Conservation (phyloP, 2,113 vertebrate species). For the Eulemur rufifrons region DNA sequence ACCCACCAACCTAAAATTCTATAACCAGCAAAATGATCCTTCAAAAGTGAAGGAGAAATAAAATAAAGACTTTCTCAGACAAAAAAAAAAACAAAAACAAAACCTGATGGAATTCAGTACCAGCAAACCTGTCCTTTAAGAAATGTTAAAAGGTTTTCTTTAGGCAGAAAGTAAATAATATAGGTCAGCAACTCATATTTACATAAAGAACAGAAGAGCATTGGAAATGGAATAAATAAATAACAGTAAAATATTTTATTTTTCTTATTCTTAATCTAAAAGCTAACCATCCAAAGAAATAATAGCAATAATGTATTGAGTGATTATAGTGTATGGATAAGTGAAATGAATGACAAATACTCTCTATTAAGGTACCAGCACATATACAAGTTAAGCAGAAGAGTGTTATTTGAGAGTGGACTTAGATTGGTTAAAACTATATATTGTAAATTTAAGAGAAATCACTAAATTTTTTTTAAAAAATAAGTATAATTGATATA, state of each 20-base stretch:
- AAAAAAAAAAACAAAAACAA: not conserved
- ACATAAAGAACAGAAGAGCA: not conserved
- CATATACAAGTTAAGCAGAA: not conserved
- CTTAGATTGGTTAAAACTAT: constrained; percentile 14
- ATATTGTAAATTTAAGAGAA: not conserved
- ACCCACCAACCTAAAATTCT: constrained; percentile 9
- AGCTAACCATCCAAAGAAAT: not conserved
- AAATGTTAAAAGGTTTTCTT: constrained; percentile 19
- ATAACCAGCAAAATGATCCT: not conserved
- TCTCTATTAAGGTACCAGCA: not conserved
- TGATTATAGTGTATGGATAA: not conserved
- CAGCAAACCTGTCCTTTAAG: not conserved
- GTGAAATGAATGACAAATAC: not conserved
- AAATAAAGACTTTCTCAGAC: not conserved
- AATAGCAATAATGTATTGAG: not conserved
- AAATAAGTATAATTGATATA: not conserved
- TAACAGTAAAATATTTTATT: constrained; percentile 4
- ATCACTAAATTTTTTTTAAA: not conserved
- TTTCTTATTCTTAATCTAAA: constrained; percentile 9
- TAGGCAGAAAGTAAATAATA: not conserved
- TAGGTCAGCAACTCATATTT: not conserved
- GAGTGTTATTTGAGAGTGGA: not conserved
- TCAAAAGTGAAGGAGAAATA: constrained; percentile 24
- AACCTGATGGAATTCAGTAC: not conserved
- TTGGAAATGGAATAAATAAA: not conserved